A percentile compares a stretch with the other conserved stretches of the same genome.
These are phyloP conservation scores for Leptinotarsa haldemani DNA, from an alignment of 2,888 invertebrate genomes.

Conservation along the genomic window DNA sequence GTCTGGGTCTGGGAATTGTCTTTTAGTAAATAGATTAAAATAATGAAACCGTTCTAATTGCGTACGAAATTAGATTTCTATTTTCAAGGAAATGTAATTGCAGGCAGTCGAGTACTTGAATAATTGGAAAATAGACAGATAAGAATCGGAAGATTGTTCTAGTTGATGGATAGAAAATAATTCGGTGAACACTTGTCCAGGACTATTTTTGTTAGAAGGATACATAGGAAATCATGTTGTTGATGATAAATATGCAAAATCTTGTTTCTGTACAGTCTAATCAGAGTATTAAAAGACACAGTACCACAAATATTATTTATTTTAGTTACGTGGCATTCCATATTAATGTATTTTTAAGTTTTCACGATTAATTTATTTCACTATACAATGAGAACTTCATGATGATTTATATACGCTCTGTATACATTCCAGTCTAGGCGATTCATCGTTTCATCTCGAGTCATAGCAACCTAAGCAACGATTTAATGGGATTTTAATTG, in stretches of 20 bases:
- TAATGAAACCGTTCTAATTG: conserved; percentile 43
- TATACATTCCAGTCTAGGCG: conserved; percentile 2
- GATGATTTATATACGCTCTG: conserved; percentile 6
- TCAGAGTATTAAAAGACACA: no score
- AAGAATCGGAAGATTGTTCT: conserved; percentile 18
- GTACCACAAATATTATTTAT: no score
- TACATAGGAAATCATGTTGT: background rate
- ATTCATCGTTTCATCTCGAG: conserved; percentile 21
- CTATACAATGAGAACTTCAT: background rate
- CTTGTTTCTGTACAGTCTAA: no score
- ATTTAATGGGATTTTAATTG: conserved; percentile 41
- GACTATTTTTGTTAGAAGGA: background rate
- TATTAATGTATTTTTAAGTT: background rate
- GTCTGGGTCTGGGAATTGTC: conserved; percentile 43
- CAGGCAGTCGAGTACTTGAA: conserved; percentile 15
- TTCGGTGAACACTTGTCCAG: background rate
- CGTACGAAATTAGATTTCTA: conserved; percentile 43
- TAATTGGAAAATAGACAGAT: conserved; percentile 21
- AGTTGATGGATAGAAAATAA: conserved; percentile 9
- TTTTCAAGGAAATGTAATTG: conserved; percentile 42
- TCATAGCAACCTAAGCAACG: conserved; percentile 30
- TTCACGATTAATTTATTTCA: background rate
- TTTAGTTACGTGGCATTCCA: background rate
- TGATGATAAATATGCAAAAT: no score
- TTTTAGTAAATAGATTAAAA: conserved; percentile 43